Conservation (phyloP, 2,797 vertebrate species). For the Pseudocheirus occidentalis region DNA sequence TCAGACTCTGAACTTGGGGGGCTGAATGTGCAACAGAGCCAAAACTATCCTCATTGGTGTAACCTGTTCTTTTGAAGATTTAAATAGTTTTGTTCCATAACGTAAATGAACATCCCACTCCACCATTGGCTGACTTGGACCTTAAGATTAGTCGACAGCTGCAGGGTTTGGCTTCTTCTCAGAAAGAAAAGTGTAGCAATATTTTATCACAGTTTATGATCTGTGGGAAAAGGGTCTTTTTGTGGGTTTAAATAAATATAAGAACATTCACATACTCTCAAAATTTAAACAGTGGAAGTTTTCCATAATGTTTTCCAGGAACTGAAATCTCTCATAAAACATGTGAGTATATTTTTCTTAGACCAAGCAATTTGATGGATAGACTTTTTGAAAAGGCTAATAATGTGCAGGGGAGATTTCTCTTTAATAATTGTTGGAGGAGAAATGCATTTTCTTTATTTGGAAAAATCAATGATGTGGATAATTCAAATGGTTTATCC, state of each 20-base stretch:
- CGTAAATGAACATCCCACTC: neutral
- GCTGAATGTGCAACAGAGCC: too few species aligned
- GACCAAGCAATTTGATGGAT: slow-evolving; percentile 3
- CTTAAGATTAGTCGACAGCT: neutral
- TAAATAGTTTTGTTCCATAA: neutral
- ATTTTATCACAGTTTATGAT: neutral
- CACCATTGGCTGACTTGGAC: neutral
- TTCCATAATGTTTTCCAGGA: neutral
- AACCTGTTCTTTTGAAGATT: neutral
- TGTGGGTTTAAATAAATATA: neutral
- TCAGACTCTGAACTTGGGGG: neutral
- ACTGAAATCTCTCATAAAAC: neutral
- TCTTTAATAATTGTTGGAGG: slow-evolving; percentile 1
- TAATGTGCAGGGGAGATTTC: neutral
- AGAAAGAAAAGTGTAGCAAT: neutral
- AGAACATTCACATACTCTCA: neutral
- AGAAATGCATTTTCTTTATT: neutral
- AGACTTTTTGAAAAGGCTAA: slow-evolving; percentile 8
- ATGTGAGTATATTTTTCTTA: neutral
- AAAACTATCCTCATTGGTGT: neutral
- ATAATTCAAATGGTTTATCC: neutral
- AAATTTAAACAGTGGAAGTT: neutral
- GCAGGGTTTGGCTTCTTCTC: neutral
- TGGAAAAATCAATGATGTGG: neutral
- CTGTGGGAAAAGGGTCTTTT: neutral